These are phyloP conservation scores for Melanophora roralis DNA, from an alignment of 2,888 invertebrate species.

Conservation along the genomic window DNA sequence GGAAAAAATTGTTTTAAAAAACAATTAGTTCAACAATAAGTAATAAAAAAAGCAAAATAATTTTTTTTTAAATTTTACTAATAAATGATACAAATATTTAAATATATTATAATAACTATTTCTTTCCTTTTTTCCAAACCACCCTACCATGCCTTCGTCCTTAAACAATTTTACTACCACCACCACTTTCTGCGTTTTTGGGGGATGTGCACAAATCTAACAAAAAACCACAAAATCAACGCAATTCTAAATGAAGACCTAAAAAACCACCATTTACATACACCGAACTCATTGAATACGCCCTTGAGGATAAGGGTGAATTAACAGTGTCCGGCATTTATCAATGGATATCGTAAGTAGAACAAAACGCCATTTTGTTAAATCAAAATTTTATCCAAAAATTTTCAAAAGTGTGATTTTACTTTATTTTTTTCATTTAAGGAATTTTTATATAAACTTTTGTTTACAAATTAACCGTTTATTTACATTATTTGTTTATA, in stretches of 20 bases:
- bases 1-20: too few species aligned
- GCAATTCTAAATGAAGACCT: conserved; percentile 75
- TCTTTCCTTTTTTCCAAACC: not conserved
- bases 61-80: too few species aligned
- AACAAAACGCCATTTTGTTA: conserved; percentile 69
- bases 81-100: too few species aligned
- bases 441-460: conserved; percentile 30
- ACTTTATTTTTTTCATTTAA: too few species aligned
- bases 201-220: conserved; percentile 7
- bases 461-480: conserved; percentile 4
- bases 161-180: not conserved
- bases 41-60: too few species aligned
- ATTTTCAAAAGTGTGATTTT: too few species aligned
- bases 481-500: not conserved
- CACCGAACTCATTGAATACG: conserved; percentile 92
- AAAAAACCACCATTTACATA: conserved; percentile 94
- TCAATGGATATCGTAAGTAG: conserved; percentile 95
- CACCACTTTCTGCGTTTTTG: not conserved
- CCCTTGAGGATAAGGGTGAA: conserved; percentile 89
- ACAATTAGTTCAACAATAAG: too few species aligned
- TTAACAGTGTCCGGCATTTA: conserved; percentile 94
- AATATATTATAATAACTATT: too few species aligned
- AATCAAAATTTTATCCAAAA: not conserved
- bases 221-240: conserved; percentile 66
- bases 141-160: not conserved